Evolutionary conservation across 1,140 invertebrate species (phyloP).

Genomic region (Drosophila pseudoobscura): DNA sequence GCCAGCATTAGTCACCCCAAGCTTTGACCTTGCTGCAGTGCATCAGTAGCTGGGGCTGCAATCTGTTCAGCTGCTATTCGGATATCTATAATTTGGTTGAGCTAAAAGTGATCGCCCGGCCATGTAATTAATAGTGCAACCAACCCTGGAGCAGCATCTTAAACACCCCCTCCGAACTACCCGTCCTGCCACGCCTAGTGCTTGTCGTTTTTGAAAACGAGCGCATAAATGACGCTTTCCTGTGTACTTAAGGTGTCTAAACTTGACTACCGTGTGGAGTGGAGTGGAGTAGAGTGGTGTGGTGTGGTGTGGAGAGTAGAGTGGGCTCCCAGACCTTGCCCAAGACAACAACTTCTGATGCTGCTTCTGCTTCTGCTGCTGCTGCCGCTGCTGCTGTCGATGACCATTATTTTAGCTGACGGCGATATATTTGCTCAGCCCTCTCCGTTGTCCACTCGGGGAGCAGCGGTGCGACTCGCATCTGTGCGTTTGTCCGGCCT

Average conservation of each 20-base stretch:
- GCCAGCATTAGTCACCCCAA: slow-evolving; percentile 37
- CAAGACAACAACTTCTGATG: slow-evolving; percentile 50
- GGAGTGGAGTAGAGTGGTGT: not conserved
- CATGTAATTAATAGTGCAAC: slow-evolving; percentile 65
- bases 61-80: slow-evolving; percentile 33
- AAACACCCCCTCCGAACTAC: not conserved
- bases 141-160: slow-evolving; percentile 25
- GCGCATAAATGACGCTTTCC: slow-evolving; percentile 79
- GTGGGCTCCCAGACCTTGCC: slow-evolving; percentile 47
- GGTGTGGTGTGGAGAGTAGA: not conserved
- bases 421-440: slow-evolving; percentile 60
- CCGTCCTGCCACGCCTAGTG: slow-evolving; percentile 59
- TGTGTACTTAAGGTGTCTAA: slow-evolving; percentile 81
- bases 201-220: slow-evolving; percentile 74
- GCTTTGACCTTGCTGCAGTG: slow-evolving; percentile 43
- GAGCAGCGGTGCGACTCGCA: slow-evolving; percentile 33
- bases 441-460: slow-evolving; percentile 9
- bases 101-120: slow-evolving; percentile 49
- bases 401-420: slow-evolving; percentile 74
- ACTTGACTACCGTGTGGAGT: slow-evolving; percentile 71
- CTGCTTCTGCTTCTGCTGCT: slow-evolving; percentile 11
- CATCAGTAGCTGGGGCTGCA: slow-evolving; percentile 15
- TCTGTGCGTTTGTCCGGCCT: slow-evolving; percentile 33
- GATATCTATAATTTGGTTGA: slow-evolving; percentile 55
- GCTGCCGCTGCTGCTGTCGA: slow-evolving; percentile 56